Evolutionary conservation across 2,888 invertebrate genomes (phyloP), one percentile per base, ranked within the genome.

Genomic region (Dryobotodes eremita): DNA sequence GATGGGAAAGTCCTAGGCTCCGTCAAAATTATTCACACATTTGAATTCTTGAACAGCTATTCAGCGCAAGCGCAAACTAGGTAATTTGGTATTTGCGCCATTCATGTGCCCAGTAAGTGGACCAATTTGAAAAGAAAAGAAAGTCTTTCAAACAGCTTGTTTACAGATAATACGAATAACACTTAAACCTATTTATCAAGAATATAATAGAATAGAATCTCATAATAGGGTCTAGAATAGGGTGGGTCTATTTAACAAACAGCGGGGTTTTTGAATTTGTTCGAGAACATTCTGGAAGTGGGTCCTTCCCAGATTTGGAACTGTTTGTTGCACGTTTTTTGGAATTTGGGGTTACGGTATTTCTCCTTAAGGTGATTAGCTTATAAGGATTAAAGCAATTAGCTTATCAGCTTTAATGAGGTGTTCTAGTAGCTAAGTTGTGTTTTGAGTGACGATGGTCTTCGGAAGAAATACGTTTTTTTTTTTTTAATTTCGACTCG

Each of bases 171-270:
- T 59, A 85, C 23, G 62, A 68, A 68, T 72, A 88, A 70, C 92
- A 91, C 80, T 91, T 82, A 91, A 93, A 93, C 93, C 92, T 86
- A 91, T 89, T 59, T 26, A 89, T n/a, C n/a, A n/a, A n/a, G n/a
- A n/a, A n/a, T n/a, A n/a, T n/a, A n/a, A n/a, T n/a, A n/a, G n/a
- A n/a, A n/a, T n/a, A n/a, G n/a, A n/a, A n/a, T n/a, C n/a, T n/a
- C n/a, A n/a, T n/a, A n/a, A n/a, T n/a, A n/a, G n/a, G n/a, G n/a
- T n/a, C n/a, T n/a, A n/a, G n/a, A n/a, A n/a, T n/a, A n/a, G n/a
- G n/a, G n/a, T n/a, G n/a, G n/a, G n/a, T n/a, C n/a, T n/a, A n/a
- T n/a, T n/a, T n/a, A n/a, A n/a, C n/a, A n/a, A n/a, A n/a, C n/a
- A n/a, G n/a, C n/a, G n/a, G n/a, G n/a, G n/a, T n/a, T n/a, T n/a